phyloP scores from a whole-genome alignment of 1,140 invertebrate genomes.

The Manduca sexta region DNA sequence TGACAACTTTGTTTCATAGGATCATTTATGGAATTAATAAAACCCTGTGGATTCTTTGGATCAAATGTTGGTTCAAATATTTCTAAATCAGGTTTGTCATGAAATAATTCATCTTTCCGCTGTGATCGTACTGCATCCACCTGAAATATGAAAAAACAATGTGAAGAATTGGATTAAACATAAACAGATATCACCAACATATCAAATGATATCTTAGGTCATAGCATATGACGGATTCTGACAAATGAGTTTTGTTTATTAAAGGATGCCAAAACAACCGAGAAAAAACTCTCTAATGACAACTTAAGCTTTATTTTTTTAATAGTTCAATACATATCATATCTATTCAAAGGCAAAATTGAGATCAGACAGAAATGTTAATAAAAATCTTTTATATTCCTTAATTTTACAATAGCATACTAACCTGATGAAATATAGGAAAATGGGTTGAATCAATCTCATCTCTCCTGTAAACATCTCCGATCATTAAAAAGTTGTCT shows the following conservation, averaged over 20 bases:
- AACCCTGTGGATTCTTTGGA: constrained; percentile 36
- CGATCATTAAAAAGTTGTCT: constrained; percentile 94
- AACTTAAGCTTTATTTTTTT: too few relatives aligned
- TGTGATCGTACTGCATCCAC: constrained; percentile 89
- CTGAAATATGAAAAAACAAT: constrained; percentile 35
- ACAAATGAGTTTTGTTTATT: too few relatives aligned
- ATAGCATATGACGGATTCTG: too few relatives aligned
- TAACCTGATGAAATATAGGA: constrained; percentile 96
- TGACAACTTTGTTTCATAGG: constrained; percentile 89
- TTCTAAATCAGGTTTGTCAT: constrained; percentile 72
- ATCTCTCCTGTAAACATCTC: constrained; percentile 97
- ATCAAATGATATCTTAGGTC: too few relatives aligned
- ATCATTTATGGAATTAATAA: constrained; percentile 74
- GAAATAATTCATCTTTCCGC: constrained; percentile 81
- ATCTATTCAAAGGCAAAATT: too few relatives aligned
- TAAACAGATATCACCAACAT: too few relatives aligned
- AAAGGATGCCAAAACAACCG: too few relatives aligned
- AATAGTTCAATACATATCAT: too few relatives aligned
- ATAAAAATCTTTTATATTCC: too few relatives aligned
- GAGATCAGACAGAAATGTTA: too few relatives aligned
- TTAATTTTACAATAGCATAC: too few relatives aligned
- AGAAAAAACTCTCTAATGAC: too few relatives aligned
- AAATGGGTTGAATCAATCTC: constrained; percentile 96
- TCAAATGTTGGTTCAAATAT: constrained; percentile 78
- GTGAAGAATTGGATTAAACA: not conserved